A percentile compares a stretch with the other conserved stretches of the same genome.
Evolutionary conservation across 2,888 invertebrate species (phyloP).

Genomic region (Frankliniella fusca): DNA sequence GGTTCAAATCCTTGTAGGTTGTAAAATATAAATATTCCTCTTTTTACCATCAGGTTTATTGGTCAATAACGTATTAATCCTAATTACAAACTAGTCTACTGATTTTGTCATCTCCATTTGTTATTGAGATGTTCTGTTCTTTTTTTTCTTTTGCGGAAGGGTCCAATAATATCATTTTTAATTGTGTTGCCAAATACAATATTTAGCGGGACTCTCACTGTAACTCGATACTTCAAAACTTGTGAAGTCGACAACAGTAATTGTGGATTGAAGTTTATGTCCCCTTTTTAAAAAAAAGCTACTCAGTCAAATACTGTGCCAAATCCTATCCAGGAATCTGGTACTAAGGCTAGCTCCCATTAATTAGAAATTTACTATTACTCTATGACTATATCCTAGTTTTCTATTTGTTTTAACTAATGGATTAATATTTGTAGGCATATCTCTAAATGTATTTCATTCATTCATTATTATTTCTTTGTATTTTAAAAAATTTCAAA

Average conservation of each 20-base stretch:
- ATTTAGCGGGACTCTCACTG: too few relatives aligned
- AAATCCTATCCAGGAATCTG: not conserved
- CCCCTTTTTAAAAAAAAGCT: not conserved
- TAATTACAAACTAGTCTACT: too few relatives aligned
- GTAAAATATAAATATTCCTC: too few relatives aligned
- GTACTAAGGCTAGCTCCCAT: not conserved
- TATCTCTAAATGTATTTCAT: not conserved
- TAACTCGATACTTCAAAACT: too few relatives aligned
- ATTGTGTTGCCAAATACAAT: not conserved
- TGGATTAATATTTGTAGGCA: not conserved
- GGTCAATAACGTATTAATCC: too few relatives aligned
- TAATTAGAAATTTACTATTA: not conserved
- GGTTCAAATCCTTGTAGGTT: too few relatives aligned
- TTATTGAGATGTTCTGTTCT: not conserved
- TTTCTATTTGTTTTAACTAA: slow-evolving; percentile 1
- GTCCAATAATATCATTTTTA: not conserved
- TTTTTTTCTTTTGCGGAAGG: not conserved
- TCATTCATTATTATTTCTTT: too few relatives aligned
- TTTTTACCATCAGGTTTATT: too few relatives aligned
- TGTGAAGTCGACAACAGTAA: too few relatives aligned
- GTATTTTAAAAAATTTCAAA: too few relatives aligned
- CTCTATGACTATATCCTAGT: not conserved
- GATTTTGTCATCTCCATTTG: too few relatives aligned
- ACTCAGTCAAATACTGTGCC: not conserved
- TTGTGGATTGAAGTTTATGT: too few relatives aligned